A percentile compares a stretch with the other conserved stretches of the same genome.
Evolutionary conservation across 2,888 invertebrate species (phyloP).

Genomic region (Protonemura montana): DNA sequence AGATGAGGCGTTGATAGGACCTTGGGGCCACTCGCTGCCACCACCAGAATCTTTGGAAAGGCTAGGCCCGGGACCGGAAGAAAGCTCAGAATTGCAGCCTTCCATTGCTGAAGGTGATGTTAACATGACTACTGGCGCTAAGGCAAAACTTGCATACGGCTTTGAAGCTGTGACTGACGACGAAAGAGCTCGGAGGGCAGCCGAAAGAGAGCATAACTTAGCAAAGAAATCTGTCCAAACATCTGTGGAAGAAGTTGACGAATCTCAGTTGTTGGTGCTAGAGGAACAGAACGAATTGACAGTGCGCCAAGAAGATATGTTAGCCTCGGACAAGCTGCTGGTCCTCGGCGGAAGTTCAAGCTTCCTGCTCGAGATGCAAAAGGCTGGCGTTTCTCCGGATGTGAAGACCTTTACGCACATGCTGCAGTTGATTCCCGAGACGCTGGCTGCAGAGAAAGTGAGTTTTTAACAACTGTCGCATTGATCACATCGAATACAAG

Average conservation of each 20-base stretch:
- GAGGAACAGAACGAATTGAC: neutral
- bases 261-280: neutral
- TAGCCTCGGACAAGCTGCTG: constrained; percentile 63
- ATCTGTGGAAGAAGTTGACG: neutral
- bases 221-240: neutral
- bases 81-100: neutral
- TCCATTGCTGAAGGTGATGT: neutral
- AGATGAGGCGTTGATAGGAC: constrained; percentile 53
- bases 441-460: constrained; percentile 71
- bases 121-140: neutral
- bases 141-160: neutral
- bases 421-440: constrained; percentile 74
- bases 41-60: neutral
- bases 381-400: constrained; percentile 72
- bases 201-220: neutral
- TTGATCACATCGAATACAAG: no score
- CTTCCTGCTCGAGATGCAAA: constrained; percentile 78
- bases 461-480: no score
- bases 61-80: neutral
- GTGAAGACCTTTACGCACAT: constrained; percentile 82
- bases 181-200: neutral
- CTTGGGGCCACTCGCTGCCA: constrained; percentile 50
- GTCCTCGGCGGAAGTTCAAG: constrained; percentile 81
- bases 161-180: neutral
- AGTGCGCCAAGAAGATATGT: neutral